A percentile compares a stretch with the other conserved stretches of the same genome.
phyloP scores from a whole-genome alignment of 2,888 invertebrate genomes.

The Mechanitis messenoides region DNA sequence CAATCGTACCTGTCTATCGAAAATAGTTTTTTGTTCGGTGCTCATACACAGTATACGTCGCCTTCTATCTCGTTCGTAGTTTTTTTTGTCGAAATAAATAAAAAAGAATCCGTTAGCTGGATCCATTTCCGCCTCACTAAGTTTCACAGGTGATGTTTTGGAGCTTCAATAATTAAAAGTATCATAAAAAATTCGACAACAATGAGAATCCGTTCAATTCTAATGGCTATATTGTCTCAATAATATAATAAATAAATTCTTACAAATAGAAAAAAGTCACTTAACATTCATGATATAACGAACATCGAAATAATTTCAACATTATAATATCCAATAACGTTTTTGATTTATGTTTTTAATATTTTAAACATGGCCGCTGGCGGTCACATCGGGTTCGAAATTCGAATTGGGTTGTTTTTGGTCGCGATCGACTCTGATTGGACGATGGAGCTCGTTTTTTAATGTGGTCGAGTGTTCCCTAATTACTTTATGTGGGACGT shows the following conservation, averaged over 20 bases:
- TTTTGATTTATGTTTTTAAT: constrained; percentile 70
- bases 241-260: constrained; percentile 6
- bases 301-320: constrained; percentile 55
- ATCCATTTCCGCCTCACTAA: constrained; percentile 72
- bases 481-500: constrained; percentile 53
- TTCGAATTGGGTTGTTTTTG: constrained; percentile 44
- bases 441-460: constrained; percentile 51
- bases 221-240: constrained; percentile 19
- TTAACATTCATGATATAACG: constrained; percentile 39
- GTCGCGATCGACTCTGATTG: constrained; percentile 57
- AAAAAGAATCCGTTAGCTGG: constrained; percentile 67
- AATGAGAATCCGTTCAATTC: constrained; percentile 25
- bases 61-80: constrained; percentile 59
- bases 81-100: constrained; percentile 59
- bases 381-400: constrained; percentile 42
- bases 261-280: constrained; percentile 34
- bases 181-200: constrained; percentile 40
- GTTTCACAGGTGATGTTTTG: constrained; percentile 69
- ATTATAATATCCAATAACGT: constrained; percentile 66
- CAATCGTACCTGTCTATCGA: constrained; percentile 28
- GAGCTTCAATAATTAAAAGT: constrained; percentile 66
- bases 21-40: constrained; percentile 48
- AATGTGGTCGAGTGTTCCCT: constrained; percentile 56
- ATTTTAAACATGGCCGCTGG: constrained; percentile 69
- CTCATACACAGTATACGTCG: constrained; percentile 66